phyloP scores from a whole-genome alignment of 2,888 invertebrate species.

The Tachina grossa region DNA sequence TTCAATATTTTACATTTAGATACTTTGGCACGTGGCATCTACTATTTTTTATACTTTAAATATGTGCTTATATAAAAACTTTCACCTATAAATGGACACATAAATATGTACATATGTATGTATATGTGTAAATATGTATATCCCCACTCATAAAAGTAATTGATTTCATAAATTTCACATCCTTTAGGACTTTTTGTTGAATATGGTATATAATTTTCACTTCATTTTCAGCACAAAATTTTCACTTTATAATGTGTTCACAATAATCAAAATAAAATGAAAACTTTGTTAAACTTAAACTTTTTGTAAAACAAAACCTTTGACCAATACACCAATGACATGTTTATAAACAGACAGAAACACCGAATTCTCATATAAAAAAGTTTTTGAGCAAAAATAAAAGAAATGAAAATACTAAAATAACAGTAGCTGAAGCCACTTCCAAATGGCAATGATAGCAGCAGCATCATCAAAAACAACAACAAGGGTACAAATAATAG shows the following conservation, averaged over 20 bases:
- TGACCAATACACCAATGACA: constrained; percentile 70
- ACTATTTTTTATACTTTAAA: no score
- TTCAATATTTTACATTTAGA: no score
- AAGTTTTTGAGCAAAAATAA: constrained; percentile 31
- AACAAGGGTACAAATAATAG: constrained; percentile 22
- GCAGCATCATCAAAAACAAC: constrained; percentile 23
- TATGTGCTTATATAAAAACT: background rate
- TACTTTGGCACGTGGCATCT: no score
- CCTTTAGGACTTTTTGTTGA: constrained; percentile 30
- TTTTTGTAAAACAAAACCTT: constrained; percentile 63
- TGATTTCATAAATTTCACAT: constrained; percentile 11
- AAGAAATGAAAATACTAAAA: constrained; percentile 7
- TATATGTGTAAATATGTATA: background rate
- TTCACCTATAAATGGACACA: background rate
- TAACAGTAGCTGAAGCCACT: constrained; percentile 40
- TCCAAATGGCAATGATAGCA: constrained; percentile 30
- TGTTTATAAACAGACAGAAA: constrained; percentile 63
- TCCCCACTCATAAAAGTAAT: background rate
- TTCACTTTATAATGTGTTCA: constrained; percentile 64
- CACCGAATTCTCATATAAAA: constrained; percentile 36
- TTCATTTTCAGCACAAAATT: constrained; percentile 55
- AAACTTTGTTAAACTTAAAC: constrained; percentile 63
- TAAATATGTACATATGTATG: background rate
- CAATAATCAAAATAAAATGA: constrained; percentile 61
- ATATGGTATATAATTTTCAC: constrained; percentile 48